Evolutionary conservation across 2,113 vertebrate genomes (phyloP).

Genomic region (Morphnarchus princeps): DNA sequence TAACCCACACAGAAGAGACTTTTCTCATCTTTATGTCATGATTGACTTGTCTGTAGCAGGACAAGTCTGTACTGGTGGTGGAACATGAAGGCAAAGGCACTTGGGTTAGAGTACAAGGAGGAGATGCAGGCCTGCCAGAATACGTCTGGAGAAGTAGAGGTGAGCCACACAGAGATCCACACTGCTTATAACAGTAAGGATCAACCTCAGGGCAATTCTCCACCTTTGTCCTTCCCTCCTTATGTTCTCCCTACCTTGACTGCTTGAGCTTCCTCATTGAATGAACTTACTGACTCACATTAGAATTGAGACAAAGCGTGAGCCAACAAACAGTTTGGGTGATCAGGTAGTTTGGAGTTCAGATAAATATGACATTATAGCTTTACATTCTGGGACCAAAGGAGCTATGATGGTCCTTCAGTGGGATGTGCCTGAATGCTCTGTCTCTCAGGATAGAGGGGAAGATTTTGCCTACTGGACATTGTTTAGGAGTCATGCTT

Average conservation of each 20-base stretch:
- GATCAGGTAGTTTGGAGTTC: neutral
- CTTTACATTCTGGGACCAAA: neutral
- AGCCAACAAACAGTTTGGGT: neutral
- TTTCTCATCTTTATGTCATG: neutral
- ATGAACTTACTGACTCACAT: neutral
- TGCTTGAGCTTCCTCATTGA: neutral
- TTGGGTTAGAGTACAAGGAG: neutral
- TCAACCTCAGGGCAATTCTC: neutral
- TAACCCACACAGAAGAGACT: neutral
- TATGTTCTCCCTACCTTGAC: neutral
- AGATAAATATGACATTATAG: neutral
- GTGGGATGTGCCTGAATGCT: neutral
- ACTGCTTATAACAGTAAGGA: neutral
- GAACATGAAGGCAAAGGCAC: neutral
- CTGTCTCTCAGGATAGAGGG: neutral
- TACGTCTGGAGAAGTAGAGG: neutral
- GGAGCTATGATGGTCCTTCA: neutral
- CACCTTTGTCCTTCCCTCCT: neutral
- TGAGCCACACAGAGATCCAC: neutral
- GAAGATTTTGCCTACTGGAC: neutral
- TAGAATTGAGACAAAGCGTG: neutral
- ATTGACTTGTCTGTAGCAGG: neutral
- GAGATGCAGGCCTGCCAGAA: neutral
- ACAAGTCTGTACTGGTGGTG: rapidly evolving
- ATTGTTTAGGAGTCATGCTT: neutral